These are phyloP conservation scores for Didymodactylos carnosus DNA, from an alignment of 2,888 invertebrate species.

Conservation along the genomic window DNA sequence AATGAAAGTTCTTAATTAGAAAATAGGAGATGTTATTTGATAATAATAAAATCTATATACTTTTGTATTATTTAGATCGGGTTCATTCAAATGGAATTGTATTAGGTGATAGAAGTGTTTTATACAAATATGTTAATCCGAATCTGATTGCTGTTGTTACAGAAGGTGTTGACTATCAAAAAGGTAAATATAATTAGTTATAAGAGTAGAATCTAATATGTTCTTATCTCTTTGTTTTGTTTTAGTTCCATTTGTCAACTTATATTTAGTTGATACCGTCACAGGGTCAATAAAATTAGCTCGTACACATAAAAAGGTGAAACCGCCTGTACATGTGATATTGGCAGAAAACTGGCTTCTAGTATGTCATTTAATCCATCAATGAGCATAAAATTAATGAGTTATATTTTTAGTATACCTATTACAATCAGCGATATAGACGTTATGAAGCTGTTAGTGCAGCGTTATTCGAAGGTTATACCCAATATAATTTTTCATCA, in stretches of 20 bases:
- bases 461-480: constrained; percentile 81
- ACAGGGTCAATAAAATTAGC: constrained; percentile 68
- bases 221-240: neutral
- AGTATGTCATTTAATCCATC: constrained; percentile 26
- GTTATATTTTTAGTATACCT: constrained; percentile 48
- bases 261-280: constrained; percentile 71
- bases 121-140: constrained; percentile 95
- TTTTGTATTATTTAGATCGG: too few relatives aligned
- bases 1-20: too few relatives aligned
- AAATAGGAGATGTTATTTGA: too few relatives aligned
- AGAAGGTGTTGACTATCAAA: constrained; percentile 45
- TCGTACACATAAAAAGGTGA: constrained; percentile 60
- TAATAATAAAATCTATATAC: too few relatives aligned
- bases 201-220: neutral
- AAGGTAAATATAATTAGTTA: neutral
- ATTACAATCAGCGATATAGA: constrained; percentile 74
- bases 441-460: constrained; percentile 74
- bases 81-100: constrained; percentile 88
- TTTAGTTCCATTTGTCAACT: constrained; percentile 41
- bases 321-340: constrained; percentile 62
- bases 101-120: constrained; percentile 75
- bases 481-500: constrained; percentile 49
- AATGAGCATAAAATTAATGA: neutral
- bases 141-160: constrained; percentile 72
- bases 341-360: constrained; percentile 93